Percentiles rank a stretch among this genome's conserved stretches.
Conservation (phyloP, 2,797 vertebrate species). For the Chelon labrosus region DNA sequence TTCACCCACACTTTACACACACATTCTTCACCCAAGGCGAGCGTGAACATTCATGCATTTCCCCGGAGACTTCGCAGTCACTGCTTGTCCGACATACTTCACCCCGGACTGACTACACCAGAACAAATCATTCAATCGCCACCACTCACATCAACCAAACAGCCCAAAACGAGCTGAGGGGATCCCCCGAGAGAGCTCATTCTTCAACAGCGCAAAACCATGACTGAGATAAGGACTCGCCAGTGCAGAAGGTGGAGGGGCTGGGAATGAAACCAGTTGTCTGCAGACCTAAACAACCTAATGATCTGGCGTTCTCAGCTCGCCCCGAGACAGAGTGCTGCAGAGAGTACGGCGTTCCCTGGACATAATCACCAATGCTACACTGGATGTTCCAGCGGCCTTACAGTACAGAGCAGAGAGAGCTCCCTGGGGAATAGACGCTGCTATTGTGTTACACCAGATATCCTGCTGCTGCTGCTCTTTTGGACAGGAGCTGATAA, state of each 20-base stretch:
- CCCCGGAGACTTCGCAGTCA: conserved; percentile 47
- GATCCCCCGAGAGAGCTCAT: conserved; percentile 62
- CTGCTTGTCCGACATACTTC: conserved; percentile 57
- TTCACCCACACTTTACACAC: conserved; percentile 52
- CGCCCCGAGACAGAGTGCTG: conserved; percentile 35
- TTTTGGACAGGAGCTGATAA: conserved; percentile 74
- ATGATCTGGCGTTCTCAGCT: conserved; percentile 25
- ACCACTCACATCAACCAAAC: conserved; percentile 51
- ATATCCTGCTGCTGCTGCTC: conserved; percentile 78
- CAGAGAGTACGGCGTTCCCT: conserved; percentile 26
- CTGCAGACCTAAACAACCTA: conserved; percentile 39
- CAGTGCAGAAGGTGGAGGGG: conserved; percentile 34
- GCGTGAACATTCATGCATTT: conserved; percentile 46
- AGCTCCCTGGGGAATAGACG: conserved; percentile 59
- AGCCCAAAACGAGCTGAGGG: conserved; percentile 37
- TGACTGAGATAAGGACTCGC: conserved; percentile 67
- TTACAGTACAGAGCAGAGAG: conserved; percentile 41
- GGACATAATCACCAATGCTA: conserved; percentile 42
- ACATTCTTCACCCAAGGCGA: conserved; percentile 60
- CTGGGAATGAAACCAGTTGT: conserved; percentile 54
- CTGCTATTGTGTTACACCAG: conserved; percentile 83
- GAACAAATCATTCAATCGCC: conserved; percentile 70
- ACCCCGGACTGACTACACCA: conserved; percentile 53
- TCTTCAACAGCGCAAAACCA: conserved; percentile 62
- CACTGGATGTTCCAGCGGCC: conserved; percentile 56